Conservation (phyloP, 2,797 vertebrate genomes). For the Lepus oiostolus region DNA sequence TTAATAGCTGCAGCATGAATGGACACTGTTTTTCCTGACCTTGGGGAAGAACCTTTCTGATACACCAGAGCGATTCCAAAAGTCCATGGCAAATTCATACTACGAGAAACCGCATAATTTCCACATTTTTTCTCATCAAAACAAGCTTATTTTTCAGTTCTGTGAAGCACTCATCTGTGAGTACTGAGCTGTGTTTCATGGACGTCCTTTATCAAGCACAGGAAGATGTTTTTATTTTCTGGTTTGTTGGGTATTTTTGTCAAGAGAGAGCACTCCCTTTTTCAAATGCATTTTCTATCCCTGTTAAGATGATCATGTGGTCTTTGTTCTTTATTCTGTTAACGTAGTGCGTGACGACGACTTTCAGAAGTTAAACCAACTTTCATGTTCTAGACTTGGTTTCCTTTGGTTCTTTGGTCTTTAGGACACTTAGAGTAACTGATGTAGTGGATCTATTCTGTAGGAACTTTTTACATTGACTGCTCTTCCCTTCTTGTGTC, state of each 20-base stretch:
- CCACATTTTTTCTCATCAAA: no score
- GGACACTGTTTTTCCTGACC: neutral
- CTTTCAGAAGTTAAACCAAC: neutral
- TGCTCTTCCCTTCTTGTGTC: neutral
- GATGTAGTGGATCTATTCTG: neutral
- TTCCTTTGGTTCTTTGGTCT: neutral
- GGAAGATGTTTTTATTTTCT: neutral
- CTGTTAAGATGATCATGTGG: neutral
- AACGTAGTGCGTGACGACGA: neutral
- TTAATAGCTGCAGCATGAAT: neutral
- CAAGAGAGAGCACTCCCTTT: neutral
- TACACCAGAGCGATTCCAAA: no score
- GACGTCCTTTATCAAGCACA: neutral
- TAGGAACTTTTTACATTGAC: neutral
- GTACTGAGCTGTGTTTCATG: neutral
- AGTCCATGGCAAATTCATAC: no score
- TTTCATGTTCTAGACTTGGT: neutral
- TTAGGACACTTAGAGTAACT: neutral
- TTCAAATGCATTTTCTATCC: neutral
- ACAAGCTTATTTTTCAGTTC: no score
- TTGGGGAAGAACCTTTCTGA: neutral
- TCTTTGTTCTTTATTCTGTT: slow-evolving; percentile 7
- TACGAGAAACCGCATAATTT: no score
- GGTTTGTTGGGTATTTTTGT: neutral
- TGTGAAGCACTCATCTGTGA: no score